A percentile compares a stretch with the other conserved stretches of the same genome.
phyloP scores from a whole-genome alignment of 2,113 vertebrate species.

The Pelecanoides urinatrix region DNA sequence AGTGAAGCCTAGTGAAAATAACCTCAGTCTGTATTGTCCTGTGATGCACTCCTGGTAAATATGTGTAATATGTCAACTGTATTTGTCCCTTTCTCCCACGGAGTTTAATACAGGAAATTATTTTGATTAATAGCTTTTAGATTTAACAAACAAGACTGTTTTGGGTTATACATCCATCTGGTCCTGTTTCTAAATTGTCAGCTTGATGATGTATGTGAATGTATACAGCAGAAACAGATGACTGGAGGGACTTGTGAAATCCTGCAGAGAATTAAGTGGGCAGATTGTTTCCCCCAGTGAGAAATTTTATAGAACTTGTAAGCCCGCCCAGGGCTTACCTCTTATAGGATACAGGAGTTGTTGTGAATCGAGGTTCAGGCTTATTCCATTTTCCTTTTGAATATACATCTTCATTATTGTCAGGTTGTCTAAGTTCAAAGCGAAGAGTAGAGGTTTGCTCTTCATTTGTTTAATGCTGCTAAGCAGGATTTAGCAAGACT shows the following conservation, averaged over 20 bases:
- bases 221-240: slow-evolving; percentile 13
- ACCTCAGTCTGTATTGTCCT: not conserved
- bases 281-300: slow-evolving; percentile 8
- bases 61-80: fast-evolving
- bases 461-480: not conserved
- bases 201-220: slow-evolving; percentile 8
- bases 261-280: not conserved
- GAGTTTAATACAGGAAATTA: slow-evolving; percentile 25
- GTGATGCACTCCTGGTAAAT: not conserved
- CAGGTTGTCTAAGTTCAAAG: not conserved
- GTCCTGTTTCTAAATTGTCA: not conserved
- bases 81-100: not conserved
- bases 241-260: slow-evolving; percentile 24
- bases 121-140: slow-evolving; percentile 45
- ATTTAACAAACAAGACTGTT: slow-evolving; percentile 23
- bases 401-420: not conserved
- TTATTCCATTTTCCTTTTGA: not conserved
- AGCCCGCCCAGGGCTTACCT: not conserved
- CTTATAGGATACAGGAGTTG: not conserved
- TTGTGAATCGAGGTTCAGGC: not conserved
- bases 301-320: not conserved
- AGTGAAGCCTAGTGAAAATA: slow-evolving; percentile 4
- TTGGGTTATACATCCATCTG: slow-evolving; percentile 46
- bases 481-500: not conserved
- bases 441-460: not conserved